Evolutionary conservation across 2,888 invertebrate species (phyloP).

Genomic region (Monopis laevigella): DNA sequence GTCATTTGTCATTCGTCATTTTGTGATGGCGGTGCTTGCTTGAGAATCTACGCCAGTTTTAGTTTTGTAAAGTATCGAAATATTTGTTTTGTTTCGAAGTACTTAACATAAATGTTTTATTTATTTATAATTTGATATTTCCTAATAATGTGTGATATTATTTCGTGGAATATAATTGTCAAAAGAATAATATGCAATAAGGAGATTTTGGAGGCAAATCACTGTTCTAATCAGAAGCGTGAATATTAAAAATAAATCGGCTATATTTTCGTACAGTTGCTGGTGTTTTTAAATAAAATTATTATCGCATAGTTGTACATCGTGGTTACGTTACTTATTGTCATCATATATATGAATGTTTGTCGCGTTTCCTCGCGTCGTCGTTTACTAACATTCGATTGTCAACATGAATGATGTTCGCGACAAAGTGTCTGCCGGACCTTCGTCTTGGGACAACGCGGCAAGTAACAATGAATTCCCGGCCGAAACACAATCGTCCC

Average conservation of each 20-base stretch:
- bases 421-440: conserved; percentile 59
- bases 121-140: not conserved
- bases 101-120: conserved; percentile 17
- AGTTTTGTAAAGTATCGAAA: conserved; percentile 36
- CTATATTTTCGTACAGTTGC: too few species aligned
- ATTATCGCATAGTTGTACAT: too few species aligned
- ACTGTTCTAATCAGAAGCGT: conserved; percentile 8
- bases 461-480: conserved; percentile 49
- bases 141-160: conserved; percentile 5
- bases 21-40: conserved; percentile 54
- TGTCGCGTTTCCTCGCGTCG: too few species aligned
- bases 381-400: conserved; percentile 9
- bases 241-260: too few species aligned
- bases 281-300: too few species aligned
- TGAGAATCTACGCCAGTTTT: conserved; percentile 48
- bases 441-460: conserved; percentile 54
- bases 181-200: not conserved
- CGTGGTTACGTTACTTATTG: too few species aligned
- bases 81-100: conserved; percentile 30
- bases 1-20: conserved; percentile 37
- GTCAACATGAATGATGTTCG: conserved; percentile 61
- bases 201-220: conserved; percentile 10
- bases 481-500: conserved; percentile 53
- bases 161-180: not conserved
- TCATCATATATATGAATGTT: too few species aligned